phyloP scores from a whole-genome alignment of 2,113 vertebrate genomes.

The Lonchura striata region DNA sequence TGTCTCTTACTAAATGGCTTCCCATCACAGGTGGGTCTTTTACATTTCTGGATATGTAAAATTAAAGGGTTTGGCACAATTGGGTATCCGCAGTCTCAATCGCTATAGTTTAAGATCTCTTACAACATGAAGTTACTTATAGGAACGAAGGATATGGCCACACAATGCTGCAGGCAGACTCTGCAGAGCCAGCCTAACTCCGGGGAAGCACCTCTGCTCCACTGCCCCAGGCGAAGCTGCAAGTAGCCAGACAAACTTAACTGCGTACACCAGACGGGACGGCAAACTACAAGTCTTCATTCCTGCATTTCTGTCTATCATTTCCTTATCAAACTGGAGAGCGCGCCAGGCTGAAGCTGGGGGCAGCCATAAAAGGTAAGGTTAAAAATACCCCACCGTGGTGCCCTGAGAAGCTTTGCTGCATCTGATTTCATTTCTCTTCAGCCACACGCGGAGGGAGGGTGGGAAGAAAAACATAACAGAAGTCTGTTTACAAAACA shows the following conservation, averaged over 20 bases:
- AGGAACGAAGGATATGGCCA: neutral
- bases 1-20: neutral
- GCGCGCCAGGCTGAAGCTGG: neutral
- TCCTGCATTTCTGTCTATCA: neutral
- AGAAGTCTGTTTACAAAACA: neutral
- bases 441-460: neutral
- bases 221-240: fast-evolving
- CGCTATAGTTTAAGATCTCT: neutral
- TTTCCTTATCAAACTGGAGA: neutral
- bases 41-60: fast-evolving
- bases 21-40: neutral
- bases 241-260: neutral
- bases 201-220: neutral
- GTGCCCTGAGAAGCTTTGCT: neutral
- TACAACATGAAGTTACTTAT: neutral
- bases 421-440: neutral
- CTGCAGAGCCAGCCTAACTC: neutral
- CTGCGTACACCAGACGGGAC: fast-evolving
- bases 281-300: neutral
- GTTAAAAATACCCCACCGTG: neutral
- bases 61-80: neutral
- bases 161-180: fast-evolving
- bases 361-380: neutral
- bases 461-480: neutral
- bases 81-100: neutral